A percentile compares a stretch with the other conserved stretches of the same genome.
Evolutionary conservation across 2,888 invertebrate species (phyloP).

Genomic region (Microctonus aethiopoides): DNA sequence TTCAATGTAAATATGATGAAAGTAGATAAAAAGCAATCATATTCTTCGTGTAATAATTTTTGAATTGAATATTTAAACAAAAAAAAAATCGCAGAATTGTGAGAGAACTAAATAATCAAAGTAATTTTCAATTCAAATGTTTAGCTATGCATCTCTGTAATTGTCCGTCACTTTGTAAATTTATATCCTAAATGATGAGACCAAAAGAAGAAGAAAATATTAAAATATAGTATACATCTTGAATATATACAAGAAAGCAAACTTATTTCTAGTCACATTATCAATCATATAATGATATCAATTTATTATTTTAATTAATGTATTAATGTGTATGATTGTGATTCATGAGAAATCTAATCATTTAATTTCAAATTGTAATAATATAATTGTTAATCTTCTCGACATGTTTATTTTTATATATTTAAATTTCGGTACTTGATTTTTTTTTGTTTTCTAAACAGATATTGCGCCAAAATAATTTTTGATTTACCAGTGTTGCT

Average conservation of each 20-base stretch:
- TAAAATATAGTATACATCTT: background rate
- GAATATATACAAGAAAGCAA: background rate
- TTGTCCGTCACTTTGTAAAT: constrained; percentile 59
- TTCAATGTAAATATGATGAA: background rate
- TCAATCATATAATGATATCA: background rate
- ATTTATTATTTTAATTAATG: background rate
- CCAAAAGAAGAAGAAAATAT: constrained; percentile 45
- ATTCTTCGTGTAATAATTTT: background rate
- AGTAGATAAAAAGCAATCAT: background rate
- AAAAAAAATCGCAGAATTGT: constrained; percentile 7
- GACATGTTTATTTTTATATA: too few relatives aligned
- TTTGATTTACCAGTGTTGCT: background rate
- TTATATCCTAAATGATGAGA: constrained; percentile 59
- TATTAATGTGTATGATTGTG: background rate
- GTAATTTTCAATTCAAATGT: constrained; percentile 8
- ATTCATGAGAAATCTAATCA: background rate
- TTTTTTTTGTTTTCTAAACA: too few relatives aligned
- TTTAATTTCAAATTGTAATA: background rate
- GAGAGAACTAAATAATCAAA: constrained; percentile 39
- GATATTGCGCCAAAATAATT: background rate
- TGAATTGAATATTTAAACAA: background rate
- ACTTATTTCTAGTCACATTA: constrained; percentile 25
- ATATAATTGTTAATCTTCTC: too few relatives aligned
- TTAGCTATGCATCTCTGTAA: background rate
- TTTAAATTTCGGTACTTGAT: background rate